Evolutionary conservation across 1,140 invertebrate genomes (phyloP), one percentile per base, ranked within the genome.

Genomic region (Atopsyche davidsoni): DNA sequence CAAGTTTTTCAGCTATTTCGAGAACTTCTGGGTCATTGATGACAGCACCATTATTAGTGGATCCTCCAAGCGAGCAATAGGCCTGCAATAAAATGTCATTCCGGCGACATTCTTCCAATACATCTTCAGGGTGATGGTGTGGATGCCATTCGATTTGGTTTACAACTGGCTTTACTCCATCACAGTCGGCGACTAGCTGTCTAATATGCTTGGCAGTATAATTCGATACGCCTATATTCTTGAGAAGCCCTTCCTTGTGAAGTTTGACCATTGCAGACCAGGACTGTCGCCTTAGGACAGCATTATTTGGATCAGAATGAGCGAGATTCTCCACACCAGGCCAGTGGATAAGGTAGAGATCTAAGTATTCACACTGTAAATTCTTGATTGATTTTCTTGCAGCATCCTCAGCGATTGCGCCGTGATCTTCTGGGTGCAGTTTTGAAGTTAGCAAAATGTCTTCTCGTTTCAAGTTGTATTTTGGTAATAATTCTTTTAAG

Each of bases 271-370:
- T 66, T 24, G 77, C 76, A 23, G 68, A 60, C 89, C 89, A 93
- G 41, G 81, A 85, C 41, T 75, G 63, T 25, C 67, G 62, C 28
- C 87, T 65, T 6, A 81, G 57, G 43, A 68, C 59, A 24, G 57
- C 51, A 65, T 90, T 85, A 17, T 72, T 61, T 1, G 67, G 55
- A 48, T 75, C 68, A 17, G 76, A 70, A 13, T 73, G 62, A 28
- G 77, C 61, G 2, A 63, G 23, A 53, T 60, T 35, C 18, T 72
- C 63, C 41, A 67, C 70, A 13, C 86, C 88, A 28, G 89, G 89
- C 83, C 88, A 92, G 63, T 93, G 89, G 55, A 93, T 86, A 14
- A 93, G 72, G 62, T 87, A 90, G n/a, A 93, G 68, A 69, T 94
- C 89, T 1, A 92, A 65, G 61, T 91, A 91, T 25, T 76, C 70